These are phyloP conservation scores for Macropus fuliginosus DNA, from an alignment of 2,797 vertebrate species.

Conservation along the genomic window DNA sequence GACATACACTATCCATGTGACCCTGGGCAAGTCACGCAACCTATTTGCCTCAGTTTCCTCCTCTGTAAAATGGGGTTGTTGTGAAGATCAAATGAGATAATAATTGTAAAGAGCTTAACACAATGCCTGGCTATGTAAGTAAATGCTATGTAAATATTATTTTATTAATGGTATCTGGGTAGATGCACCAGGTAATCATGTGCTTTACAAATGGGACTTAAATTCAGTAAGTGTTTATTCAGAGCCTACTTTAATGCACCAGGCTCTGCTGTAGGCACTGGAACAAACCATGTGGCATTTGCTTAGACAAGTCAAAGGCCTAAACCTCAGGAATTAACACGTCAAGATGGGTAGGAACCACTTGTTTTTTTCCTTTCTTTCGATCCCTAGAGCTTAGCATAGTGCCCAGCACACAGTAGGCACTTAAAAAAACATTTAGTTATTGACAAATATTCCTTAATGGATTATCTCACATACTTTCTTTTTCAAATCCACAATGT, in stretches of 20 bases:
- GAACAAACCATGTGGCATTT: slow-evolving; percentile 22
- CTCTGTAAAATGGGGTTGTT: not conserved
- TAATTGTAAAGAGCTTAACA: not conserved
- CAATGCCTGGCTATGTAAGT: not conserved
- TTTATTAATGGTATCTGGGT: not conserved
- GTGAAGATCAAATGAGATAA: not conserved
- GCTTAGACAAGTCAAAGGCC: slow-evolving; percentile 56
- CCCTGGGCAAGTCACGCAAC: not conserved
- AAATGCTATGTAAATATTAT: not conserved
- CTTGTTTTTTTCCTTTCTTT: slow-evolving; percentile 15
- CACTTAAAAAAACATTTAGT: not conserved
- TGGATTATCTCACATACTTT: not conserved
- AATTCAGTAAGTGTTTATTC: not conserved
- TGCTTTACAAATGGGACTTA: slow-evolving; percentile 44
- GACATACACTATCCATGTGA: not conserved
- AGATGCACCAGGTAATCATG: slow-evolving; percentile 6
- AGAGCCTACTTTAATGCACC: not conserved
- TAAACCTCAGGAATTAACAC: slow-evolving; percentile 18
- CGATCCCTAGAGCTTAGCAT: not conserved
- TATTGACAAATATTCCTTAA: not conserved
- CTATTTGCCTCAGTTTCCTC: not conserved
- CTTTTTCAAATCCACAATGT: not conserved
- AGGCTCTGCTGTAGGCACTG: not conserved
- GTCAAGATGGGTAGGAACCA: not conserved
- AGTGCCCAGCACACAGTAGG: not conserved